Percentiles rank a stretch among this genome's conserved stretches.
Conservation (phyloP, 1,140 invertebrate genomes). For the Polypedilum vanderplanki region DNA sequence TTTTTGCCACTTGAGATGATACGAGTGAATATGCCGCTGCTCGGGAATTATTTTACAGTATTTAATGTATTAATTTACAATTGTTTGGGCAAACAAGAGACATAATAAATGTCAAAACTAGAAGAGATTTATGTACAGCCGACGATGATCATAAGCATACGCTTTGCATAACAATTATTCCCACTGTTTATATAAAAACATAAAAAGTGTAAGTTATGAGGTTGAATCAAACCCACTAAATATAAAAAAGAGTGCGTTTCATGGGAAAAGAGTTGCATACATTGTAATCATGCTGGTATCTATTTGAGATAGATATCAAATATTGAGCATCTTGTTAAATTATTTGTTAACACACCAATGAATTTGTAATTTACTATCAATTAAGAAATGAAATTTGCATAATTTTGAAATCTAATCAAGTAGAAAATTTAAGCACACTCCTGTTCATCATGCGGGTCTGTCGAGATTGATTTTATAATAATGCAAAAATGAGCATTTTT, state of each 20-base stretch:
- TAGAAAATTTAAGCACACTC: background rate
- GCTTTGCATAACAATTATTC: constrained; percentile 13
- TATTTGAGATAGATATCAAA: background rate
- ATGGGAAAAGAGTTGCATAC: background rate
- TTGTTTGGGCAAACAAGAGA: constrained; percentile 3
- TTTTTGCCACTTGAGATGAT: background rate
- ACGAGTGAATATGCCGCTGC: background rate
- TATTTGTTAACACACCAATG: background rate
- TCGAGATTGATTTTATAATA: background rate
- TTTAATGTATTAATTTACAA: constrained; percentile 20
- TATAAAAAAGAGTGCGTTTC: background rate
- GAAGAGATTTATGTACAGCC: constrained; percentile 1
- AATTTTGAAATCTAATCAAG: constrained; percentile 11
- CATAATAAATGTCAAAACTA: constrained; percentile 19
- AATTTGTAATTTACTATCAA: background rate
- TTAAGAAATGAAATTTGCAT: background rate
- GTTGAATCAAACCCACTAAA: background rate
- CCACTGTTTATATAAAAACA: background rate
- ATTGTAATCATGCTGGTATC: background rate
- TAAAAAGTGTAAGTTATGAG: background rate
- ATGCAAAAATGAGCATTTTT: background rate
- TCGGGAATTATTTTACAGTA: constrained; percentile 12
- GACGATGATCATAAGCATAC: background rate
- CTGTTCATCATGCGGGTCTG: background rate
- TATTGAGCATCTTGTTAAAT: background rate